A percentile compares a stretch with the other conserved stretches of the same genome.
phyloP scores from a whole-genome alignment of 2,797 vertebrate species.

The Squalus acanthias region DNA sequence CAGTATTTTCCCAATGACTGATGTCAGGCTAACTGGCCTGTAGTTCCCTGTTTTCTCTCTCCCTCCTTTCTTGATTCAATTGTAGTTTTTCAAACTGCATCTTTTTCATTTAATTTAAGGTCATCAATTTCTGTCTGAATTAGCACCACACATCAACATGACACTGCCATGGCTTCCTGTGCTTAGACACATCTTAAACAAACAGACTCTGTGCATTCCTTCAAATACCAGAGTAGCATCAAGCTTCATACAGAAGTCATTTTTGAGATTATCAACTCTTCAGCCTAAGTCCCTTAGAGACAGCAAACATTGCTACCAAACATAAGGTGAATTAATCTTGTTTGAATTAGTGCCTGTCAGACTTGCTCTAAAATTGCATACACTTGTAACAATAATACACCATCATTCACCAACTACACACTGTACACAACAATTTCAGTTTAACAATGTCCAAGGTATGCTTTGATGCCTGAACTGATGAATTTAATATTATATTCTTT shows the following conservation, averaged over 20 bases:
- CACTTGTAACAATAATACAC: neutral
- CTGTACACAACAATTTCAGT: neutral
- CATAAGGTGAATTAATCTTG: slow-evolving; percentile 4
- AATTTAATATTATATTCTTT: slow-evolving; percentile 12
- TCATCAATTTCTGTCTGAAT: neutral
- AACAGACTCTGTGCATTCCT: neutral
- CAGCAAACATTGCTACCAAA: neutral
- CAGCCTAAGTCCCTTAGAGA: neutral
- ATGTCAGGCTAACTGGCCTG: no score
- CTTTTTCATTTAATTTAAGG: neutral
- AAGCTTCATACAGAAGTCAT: neutral
- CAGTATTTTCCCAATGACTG: no score
- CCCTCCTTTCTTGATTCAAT: neutral
- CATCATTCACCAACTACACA: neutral
- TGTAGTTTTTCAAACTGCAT: neutral
- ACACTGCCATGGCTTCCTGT: neutral
- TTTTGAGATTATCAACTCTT: neutral
- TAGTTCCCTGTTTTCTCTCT: no score
- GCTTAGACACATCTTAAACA: neutral
- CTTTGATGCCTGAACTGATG: neutral
- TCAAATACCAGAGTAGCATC: neutral
- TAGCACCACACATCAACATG: neutral
- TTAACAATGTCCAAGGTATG: neutral
- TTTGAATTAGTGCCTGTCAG: neutral
- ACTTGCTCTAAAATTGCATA: neutral